A percentile compares a stretch with the other conserved stretches of the same genome.
Conservation (phyloP, 53 echinoderm and acorn worm species). For the Henricia sp. region DNA sequence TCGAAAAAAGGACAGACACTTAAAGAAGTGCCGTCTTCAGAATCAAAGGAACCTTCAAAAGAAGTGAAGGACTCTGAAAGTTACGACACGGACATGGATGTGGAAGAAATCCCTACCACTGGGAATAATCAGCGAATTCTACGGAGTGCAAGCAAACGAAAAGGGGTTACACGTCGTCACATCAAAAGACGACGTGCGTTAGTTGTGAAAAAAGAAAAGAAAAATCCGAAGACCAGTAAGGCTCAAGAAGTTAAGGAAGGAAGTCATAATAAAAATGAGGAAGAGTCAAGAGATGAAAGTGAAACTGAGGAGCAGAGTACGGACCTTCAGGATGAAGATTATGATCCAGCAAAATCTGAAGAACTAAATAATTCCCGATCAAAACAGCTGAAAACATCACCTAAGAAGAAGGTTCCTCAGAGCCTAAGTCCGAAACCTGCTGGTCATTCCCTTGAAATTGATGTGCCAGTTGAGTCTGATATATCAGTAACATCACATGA, state of each 20-base stretch:
- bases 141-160: background rate
- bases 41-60: background rate
- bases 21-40: background rate
- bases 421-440: background rate
- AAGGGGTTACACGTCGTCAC: background rate
- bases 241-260: background rate
- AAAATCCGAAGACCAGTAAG: background rate
- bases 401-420: background rate
- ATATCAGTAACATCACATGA: no score
- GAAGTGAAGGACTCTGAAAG: background rate
- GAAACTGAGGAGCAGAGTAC: conserved; percentile 1
- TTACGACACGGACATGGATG: background rate
- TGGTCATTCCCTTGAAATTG: background rate
- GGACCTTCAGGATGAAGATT: conserved; percentile 15
- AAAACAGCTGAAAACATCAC: background rate
- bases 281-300: background rate
- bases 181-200: conserved; percentile 8
- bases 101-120: background rate
- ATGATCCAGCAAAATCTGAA: background rate
- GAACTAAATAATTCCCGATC: background rate
- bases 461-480: no score
- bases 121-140: background rate
- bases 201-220: background rate
- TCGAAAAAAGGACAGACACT: background rate
- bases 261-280: background rate